phyloP scores from a whole-genome alignment of 2,113 vertebrate species.

The Gavia stellata region DNA sequence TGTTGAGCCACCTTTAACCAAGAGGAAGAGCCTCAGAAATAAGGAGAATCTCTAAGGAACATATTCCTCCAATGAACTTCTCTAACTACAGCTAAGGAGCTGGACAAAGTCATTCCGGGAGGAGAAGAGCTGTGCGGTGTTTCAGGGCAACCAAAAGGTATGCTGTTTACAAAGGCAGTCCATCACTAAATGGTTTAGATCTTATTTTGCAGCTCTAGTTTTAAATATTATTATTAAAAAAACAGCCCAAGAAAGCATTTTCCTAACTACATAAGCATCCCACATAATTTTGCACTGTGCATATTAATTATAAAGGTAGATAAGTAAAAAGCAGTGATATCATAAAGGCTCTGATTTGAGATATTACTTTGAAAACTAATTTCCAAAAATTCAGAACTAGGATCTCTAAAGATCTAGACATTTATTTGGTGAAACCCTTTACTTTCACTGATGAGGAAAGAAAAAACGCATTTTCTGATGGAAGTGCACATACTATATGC shows the following conservation, averaged over 20 bases:
- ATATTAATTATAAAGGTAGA: slow-evolving; percentile 32
- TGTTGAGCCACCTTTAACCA: slow-evolving; percentile 74
- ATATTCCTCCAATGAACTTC: slow-evolving; percentile 55
- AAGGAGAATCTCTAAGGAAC: slow-evolving; percentile 62
- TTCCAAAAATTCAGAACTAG: background rate
- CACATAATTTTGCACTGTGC: slow-evolving; percentile 38
- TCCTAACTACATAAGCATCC: slow-evolving; percentile 69
- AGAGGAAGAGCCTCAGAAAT: slow-evolving; percentile 71
- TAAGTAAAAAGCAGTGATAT: slow-evolving; percentile 66
- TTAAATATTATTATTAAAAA: slow-evolving; percentile 40
- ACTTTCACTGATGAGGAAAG: slow-evolving; percentile 19
- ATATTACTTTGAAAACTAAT: slow-evolving; percentile 19
- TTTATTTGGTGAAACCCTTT: slow-evolving; percentile 30
- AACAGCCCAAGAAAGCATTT: slow-evolving; percentile 67
- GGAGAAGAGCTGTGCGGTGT: slow-evolving; percentile 53
- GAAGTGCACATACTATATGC: slow-evolving; percentile 53
- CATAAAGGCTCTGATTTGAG: slow-evolving; percentile 42
- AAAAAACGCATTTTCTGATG: slow-evolving; percentile 42
- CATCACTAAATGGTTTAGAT: slow-evolving; percentile 66
- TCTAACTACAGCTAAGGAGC: slow-evolving; percentile 61
- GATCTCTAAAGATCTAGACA: background rate
- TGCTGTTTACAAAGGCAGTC: slow-evolving; percentile 52
- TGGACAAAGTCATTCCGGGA: slow-evolving; percentile 38
- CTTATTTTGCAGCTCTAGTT: slow-evolving; percentile 76
- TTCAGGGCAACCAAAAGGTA: slow-evolving; percentile 45